A percentile compares a stretch with the other conserved stretches of the same genome.
Evolutionary conservation across 1,140 invertebrate genomes (phyloP).

Genomic region (Anagrus nilaparvatae): DNA sequence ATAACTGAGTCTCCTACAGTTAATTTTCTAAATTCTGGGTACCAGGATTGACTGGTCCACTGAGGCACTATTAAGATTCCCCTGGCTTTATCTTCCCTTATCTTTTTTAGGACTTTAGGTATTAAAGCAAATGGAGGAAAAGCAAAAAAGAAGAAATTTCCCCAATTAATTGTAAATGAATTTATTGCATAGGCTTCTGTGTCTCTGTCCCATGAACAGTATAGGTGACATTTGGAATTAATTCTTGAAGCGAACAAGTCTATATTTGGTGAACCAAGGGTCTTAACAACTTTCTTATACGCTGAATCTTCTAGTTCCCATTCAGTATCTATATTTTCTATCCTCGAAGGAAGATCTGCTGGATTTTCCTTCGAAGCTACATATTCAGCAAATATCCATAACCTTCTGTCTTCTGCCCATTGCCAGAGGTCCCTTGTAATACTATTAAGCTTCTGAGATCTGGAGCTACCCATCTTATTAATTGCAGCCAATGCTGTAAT

Average conservation of each 20-base stretch:
- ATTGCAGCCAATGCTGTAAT: too few species aligned
- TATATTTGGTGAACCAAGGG: conserved; percentile 17
- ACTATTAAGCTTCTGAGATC: too few species aligned
- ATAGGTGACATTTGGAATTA: conserved; percentile 21
- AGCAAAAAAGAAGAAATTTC: conserved; percentile 1
- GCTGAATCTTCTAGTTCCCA: too few species aligned
- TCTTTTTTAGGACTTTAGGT: conserved; percentile 9
- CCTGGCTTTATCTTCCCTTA: conserved; percentile 8
- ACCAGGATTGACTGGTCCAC: conserved; percentile 12
- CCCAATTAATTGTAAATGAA: conserved; percentile 1
- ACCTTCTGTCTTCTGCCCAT: too few species aligned
- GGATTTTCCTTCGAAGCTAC: too few species aligned
- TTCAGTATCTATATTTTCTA: too few species aligned
- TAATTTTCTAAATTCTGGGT: not conserved
- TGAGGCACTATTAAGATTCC: conserved; percentile 12
- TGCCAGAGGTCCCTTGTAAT: too few species aligned
- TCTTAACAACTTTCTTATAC: conserved; percentile 10
- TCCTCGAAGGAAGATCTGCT: too few species aligned
- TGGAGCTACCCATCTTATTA: too few species aligned
- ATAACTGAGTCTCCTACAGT: not conserved
- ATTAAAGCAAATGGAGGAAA: conserved; percentile 13
- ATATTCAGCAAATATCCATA: too few species aligned
- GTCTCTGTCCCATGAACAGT: conserved; percentile 12
- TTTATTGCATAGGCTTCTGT: conserved; percentile 1
- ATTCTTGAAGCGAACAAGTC: conserved; percentile 18